These are phyloP conservation scores for Solenopsis invicta DNA, from an alignment of 1,140 invertebrate species.

Conservation along the genomic window DNA sequence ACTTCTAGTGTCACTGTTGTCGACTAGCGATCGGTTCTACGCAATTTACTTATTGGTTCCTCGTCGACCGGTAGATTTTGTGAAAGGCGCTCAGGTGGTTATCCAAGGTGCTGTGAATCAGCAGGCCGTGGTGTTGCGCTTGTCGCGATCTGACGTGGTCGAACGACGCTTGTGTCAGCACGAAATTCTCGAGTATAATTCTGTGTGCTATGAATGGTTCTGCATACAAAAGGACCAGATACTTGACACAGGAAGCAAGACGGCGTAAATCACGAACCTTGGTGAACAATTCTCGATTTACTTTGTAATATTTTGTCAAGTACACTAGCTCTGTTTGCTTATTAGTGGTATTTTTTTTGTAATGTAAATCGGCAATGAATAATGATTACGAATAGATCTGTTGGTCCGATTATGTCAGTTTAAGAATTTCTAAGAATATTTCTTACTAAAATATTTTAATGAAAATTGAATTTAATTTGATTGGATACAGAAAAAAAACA, in stretches of 20 bases:
- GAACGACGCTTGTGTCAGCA: conserved; percentile 45
- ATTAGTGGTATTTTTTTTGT: not conserved
- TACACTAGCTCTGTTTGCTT: too few relatives aligned
- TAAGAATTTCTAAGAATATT: not conserved
- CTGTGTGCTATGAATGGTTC: conserved; percentile 41
- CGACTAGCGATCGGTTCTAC: not conserved
- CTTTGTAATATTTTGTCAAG: not conserved
- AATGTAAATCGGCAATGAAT: not conserved
- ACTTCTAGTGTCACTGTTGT: not conserved
- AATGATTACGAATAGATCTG: not conserved
- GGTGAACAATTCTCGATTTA: not conserved
- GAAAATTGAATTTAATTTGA: not conserved
- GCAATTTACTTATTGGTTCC: conserved; percentile 39
- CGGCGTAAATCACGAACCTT: conserved; percentile 30
- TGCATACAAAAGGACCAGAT: conserved; percentile 61
- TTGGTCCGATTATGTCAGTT: not conserved
- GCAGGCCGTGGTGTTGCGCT: conserved; percentile 33
- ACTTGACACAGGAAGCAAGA: conserved; percentile 33
- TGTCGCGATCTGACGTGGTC: conserved; percentile 50
- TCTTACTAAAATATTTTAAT: conserved; percentile 12
- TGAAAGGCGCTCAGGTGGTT: conserved; percentile 6
- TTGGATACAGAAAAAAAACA: not conserved
- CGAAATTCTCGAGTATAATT: conserved; percentile 69
- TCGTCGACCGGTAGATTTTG: conserved; percentile 45
- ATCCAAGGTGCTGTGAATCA: conserved; percentile 54